Evolutionary conservation across 1,140 invertebrate genomes (phyloP), one percentile per base, ranked within the genome.

Genomic region (Bombus breviceps): DNA sequence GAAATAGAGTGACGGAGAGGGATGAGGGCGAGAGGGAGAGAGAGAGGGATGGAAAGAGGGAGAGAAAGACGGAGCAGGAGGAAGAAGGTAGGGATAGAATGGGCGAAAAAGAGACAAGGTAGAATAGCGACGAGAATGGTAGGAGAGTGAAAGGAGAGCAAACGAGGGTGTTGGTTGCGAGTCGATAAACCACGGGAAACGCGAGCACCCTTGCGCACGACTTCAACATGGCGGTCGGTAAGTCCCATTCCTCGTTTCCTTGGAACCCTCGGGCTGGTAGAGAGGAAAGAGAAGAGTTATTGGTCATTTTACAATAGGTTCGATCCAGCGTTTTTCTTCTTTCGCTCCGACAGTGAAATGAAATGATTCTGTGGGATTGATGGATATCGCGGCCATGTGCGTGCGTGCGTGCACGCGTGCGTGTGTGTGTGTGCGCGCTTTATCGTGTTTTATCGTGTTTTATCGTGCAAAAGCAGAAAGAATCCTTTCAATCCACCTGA

Each of bases 131-230:
- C 28, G 81, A 66, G 74, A 41, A 39, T 59, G 32, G 59, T n/a
- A 81, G 69, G 83, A 68, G 83, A 64, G 81, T n/a, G 82, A 79
- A 84, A 84, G 86, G 86, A 89, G 88, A 85, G 66, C 71, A 78
- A 81, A 85, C 82, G 90, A 91, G 93, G 93, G 92, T 93, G 93
- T 93, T 91, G 92, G 92, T 93, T 92, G 93, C 88, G 88, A 93
- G 93, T 94, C 93, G 93, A 94, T 94, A 94, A 94, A 93, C 91
- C 82, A 87, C 91, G 86, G 85, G 86, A 90, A 92, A 93, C 92
- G 92, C 87, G 89, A 90, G 86, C 92, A 93, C 92, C 89, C 85
- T 91, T 93, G 93, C 93, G 92, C 92, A 91, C 92, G 90, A 90
- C 90, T 92, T 89, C 92, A 94, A 93, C 92, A 94, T 94, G 93